A percentile compares a stretch with the other conserved stretches of the same genome.
These are phyloP conservation scores for Bufotes viridis DNA, from an alignment of 2,797 vertebrate species.

Conservation along the genomic window DNA sequence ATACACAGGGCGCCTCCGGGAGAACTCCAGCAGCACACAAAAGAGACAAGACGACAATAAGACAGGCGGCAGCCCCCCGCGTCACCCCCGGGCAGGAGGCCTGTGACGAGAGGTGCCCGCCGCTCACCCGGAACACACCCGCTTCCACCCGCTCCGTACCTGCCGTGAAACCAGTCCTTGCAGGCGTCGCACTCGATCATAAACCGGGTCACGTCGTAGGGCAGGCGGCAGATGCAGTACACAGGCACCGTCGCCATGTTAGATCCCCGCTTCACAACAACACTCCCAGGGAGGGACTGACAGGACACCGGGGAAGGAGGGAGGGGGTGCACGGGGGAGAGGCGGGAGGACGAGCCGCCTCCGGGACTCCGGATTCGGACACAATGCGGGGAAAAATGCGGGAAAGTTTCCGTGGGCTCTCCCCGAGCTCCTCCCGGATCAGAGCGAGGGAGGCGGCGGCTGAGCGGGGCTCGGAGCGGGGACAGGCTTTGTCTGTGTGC, in stretches of 20 bases:
- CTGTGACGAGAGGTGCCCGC: not conserved
- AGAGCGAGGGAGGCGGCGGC: slow-evolving; percentile 50
- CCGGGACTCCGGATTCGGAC: slow-evolving; percentile 54
- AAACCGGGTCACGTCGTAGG: slow-evolving; percentile 98
- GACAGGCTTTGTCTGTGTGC: slow-evolving; percentile 53
- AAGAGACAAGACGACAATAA: not conserved
- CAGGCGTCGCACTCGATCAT: slow-evolving; percentile 98
- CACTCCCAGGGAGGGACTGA: slow-evolving; percentile 71
- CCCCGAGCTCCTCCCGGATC: slow-evolving; percentile 45
- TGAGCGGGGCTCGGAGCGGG: slow-evolving; percentile 47
- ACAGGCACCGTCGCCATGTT: slow-evolving; percentile 99
- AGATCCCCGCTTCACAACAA: slow-evolving; percentile 81
- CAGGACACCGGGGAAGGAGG: slow-evolving; percentile 61
- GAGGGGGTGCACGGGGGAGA: not conserved
- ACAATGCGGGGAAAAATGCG: slow-evolving; percentile 35
- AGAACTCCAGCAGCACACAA: not conserved
- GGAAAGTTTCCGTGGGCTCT: slow-evolving; percentile 48
- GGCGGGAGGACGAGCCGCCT: slow-evolving; percentile 3
- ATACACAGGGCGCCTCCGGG: not conserved
- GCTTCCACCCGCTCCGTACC: slow-evolving; percentile 73
- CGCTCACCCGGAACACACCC: not conserved
- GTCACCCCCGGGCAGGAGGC: not conserved
- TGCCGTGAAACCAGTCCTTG: slow-evolving; percentile 99
- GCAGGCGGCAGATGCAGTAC: slow-evolving; percentile 98
- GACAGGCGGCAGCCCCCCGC: not conserved